These are phyloP conservation scores for Leptopilina myrica DNA, from an alignment of 2,888 invertebrate genomes.

Conservation along the genomic window DNA sequence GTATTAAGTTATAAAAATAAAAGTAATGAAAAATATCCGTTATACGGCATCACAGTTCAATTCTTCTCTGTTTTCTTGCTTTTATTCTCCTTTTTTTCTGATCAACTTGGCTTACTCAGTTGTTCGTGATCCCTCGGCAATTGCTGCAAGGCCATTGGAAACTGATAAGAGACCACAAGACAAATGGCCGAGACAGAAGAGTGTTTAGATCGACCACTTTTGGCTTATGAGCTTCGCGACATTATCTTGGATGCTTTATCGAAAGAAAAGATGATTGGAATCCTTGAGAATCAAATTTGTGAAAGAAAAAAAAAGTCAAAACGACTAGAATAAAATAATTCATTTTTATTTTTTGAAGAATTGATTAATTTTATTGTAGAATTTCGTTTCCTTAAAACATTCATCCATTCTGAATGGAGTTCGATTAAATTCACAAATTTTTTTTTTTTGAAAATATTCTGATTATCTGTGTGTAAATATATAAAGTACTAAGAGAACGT, in stretches of 20 bases:
- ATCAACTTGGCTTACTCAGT: conserved; percentile 16
- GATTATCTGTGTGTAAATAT: no score
- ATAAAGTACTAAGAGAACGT: no score
- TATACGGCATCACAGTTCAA: conserved; percentile 1
- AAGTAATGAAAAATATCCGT: background rate
- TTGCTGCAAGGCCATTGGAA: conserved; percentile 26
- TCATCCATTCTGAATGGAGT: no score
- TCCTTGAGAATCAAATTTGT: conserved; percentile 19
- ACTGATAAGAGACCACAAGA: conserved; percentile 38
- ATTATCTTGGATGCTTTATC: conserved; percentile 17
- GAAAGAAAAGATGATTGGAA: conserved; percentile 22
- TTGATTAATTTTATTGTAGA: no score
- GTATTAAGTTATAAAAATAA: no score
- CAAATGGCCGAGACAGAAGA: conserved; percentile 22
- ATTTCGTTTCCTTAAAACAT: no score
- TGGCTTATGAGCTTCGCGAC: conserved; percentile 22
- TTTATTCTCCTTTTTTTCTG: background rate
- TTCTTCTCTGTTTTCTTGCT: background rate
- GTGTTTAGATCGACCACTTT: conserved; percentile 35
- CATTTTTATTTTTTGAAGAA: background rate
- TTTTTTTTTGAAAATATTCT: no score
- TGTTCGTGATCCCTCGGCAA: conserved; percentile 19
- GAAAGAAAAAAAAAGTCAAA: background rate
- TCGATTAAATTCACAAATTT: no score
- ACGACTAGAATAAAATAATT: background rate